Percentiles rank a stretch among this genome's conserved stretches.
Evolutionary conservation across 2,797 vertebrate genomes (phyloP).

Genomic region (Trichosurus vulpecula): DNA sequence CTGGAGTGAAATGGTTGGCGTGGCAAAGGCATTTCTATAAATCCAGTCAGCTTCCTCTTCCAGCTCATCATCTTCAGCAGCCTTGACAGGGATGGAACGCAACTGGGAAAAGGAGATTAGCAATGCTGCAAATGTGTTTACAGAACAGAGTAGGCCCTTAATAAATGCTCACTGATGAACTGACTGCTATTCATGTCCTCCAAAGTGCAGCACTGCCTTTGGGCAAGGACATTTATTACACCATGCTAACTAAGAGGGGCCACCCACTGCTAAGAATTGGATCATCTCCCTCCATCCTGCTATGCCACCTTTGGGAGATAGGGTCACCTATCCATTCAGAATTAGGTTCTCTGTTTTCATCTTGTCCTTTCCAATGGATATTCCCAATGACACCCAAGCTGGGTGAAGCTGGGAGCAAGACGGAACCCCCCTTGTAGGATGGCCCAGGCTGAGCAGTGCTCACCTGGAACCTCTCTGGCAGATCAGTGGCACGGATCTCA

Average conservation of each 20-base stretch:
- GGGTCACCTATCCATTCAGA: neutral
- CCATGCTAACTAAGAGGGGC: neutral
- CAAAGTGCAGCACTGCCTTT: neutral
- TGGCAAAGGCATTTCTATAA: constrained; percentile 97
- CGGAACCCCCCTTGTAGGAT: neutral
- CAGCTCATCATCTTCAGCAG: constrained; percentile 96
- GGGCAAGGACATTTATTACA: neutral
- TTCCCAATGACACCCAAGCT: neutral
- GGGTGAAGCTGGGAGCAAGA: neutral
- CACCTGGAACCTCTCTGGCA: constrained; percentile 99
- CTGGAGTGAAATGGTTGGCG: constrained; percentile 98
- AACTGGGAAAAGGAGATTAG: constrained; percentile 84
- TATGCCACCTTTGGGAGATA: neutral
- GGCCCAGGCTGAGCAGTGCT: constrained; percentile 49
- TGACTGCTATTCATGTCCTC: neutral
- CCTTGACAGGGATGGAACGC: constrained; percentile 94
- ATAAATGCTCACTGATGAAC: neutral
- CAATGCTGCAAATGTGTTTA: neutral
- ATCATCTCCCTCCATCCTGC: neutral
- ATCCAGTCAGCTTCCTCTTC: constrained; percentile 99
- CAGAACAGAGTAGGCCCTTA: neutral
- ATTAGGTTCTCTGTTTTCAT: neutral
- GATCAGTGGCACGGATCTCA: constrained; percentile 97
- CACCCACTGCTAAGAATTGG: neutral
- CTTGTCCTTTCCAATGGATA: neutral